Conservation (phyloP, 1,140 invertebrate genomes). For the Babylonia areolata region DNA sequence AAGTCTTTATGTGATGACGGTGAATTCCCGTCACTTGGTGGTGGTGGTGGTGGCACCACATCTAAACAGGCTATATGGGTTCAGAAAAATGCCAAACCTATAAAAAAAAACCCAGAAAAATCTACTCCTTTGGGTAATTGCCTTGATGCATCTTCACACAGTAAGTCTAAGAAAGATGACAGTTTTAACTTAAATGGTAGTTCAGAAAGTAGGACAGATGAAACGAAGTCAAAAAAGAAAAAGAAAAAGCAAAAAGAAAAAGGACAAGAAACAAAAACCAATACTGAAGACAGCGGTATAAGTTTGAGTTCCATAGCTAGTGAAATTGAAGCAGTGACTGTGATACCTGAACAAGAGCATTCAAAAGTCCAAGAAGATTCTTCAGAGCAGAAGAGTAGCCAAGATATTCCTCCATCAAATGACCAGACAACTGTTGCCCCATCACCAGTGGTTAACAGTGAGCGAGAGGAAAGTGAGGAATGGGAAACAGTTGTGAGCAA, state of each 20-base stretch:
- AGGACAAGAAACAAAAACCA: constrained; percentile 47
- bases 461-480: background rate
- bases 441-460: too few species aligned
- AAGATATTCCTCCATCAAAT: background rate
- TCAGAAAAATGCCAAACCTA: constrained; percentile 14
- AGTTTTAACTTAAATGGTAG: background rate
- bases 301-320: constrained; percentile 12
- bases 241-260: constrained; percentile 72
- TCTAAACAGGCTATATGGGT: background rate
- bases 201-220: constrained; percentile 7
- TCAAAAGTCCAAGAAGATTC: background rate
- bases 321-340: background rate
- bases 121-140: constrained; percentile 1
- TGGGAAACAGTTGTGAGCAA: constrained; percentile 15
- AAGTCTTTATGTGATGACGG: constrained; percentile 53
- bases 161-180: background rate
- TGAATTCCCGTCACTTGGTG: constrained; percentile 73
- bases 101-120: background rate
- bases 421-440: too few species aligned
- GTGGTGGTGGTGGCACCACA: constrained; percentile 18
- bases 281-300: constrained; percentile 36
- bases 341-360: background rate
- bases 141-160: background rate
- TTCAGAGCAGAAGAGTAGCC: background rate
- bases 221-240: constrained; percentile 55